These are phyloP conservation scores for Bruchidius siliquastri DNA, from an alignment of 2,888 invertebrate genomes.

Conservation along the genomic window DNA sequence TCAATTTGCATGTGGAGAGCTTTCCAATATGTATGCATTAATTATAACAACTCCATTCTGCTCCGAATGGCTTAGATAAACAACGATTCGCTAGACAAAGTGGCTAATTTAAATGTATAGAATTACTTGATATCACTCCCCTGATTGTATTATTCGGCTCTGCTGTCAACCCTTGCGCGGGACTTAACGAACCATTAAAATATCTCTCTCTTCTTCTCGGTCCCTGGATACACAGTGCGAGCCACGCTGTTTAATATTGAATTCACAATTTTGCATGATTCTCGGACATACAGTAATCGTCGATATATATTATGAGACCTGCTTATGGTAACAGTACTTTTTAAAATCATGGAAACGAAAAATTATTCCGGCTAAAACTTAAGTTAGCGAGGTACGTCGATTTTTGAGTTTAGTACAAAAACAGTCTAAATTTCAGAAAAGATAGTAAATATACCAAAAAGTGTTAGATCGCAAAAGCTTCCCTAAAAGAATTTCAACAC, in stretches of 20 bases:
- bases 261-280: slow-evolving; percentile 24
- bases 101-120: slow-evolving; percentile 48
- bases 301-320: no score
- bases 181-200: slow-evolving; percentile 42
- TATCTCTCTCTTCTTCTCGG: slow-evolving; percentile 40
- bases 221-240: slow-evolving; percentile 11
- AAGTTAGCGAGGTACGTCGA: no score
- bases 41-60: neutral
- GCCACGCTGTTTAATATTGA: slow-evolving; percentile 26
- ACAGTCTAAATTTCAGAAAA: no score
- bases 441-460: no score
- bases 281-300: no score
- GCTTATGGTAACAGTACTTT: no score
- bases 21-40: neutral
- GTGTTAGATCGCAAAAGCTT: no score
- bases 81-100: slow-evolving; percentile 31
- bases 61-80: slow-evolving; percentile 22
- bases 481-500: no score
- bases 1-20: neutral
- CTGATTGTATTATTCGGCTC: slow-evolving; percentile 41
- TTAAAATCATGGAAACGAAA: no score
- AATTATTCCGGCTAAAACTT: no score
- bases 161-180: slow-evolving; percentile 38
- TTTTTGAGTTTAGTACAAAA: no score
- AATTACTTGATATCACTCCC: slow-evolving; percentile 45